These are phyloP conservation scores for Silurus glanis DNA, from an alignment of 2,113 vertebrate species.

Conservation along the genomic window DNA sequence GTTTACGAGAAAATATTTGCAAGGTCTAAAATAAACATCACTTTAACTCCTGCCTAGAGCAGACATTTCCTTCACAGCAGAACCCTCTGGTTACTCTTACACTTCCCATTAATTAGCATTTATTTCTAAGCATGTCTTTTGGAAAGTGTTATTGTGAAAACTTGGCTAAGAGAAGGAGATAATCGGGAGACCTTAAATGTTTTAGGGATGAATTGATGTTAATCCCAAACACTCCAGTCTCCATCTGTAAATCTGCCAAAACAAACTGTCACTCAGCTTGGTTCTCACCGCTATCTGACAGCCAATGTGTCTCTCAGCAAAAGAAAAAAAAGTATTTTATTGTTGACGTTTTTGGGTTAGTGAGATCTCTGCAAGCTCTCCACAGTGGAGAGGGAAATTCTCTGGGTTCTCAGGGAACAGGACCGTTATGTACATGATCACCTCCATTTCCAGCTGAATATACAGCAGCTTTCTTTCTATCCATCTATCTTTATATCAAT, in stretches of 20 bases:
- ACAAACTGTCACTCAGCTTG: conserved; percentile 43
- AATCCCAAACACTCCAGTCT: conserved; percentile 47
- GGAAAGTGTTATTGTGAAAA: not conserved
- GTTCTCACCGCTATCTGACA: conserved; percentile 40
- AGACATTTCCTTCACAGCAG: not conserved
- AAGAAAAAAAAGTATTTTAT: conserved; percentile 12
- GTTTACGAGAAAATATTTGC: not conserved
- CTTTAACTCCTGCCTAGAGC: not conserved
- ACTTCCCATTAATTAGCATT: not conserved
- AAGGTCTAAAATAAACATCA: not conserved
- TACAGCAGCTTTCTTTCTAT: too few relatives aligned
- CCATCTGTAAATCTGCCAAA: conserved; percentile 46
- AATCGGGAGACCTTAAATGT: conserved; percentile 45
- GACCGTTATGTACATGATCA: conserved; percentile 46
- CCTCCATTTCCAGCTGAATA: not conserved
- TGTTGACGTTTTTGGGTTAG: conserved; percentile 54
- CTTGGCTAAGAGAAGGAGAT: conserved; percentile 44
- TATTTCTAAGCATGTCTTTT: not conserved
- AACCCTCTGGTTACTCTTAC: not conserved
- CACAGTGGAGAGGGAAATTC: conserved; percentile 29
- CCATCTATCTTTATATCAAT: not conserved
- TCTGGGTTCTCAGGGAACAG: conserved; percentile 24
- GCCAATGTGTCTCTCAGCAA: conserved; percentile 36
- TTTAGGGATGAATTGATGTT: conserved; percentile 45
- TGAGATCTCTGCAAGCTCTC: conserved; percentile 27